These are phyloP conservation scores for Autographa pulchrina DNA, from an alignment of 2,888 invertebrate species.

Conservation along the genomic window DNA sequence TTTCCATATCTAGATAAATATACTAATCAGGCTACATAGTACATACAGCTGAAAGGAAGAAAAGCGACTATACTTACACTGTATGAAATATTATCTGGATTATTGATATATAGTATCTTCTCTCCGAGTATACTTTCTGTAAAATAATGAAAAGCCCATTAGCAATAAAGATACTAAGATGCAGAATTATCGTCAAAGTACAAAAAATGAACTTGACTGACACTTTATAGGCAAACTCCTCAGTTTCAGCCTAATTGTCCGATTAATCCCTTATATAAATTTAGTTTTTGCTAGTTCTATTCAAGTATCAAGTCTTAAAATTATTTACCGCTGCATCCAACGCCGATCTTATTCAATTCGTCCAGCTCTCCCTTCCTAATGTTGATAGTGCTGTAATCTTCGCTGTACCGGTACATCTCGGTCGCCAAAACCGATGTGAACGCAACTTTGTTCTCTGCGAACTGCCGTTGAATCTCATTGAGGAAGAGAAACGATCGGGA, in stretches of 20 bases:
- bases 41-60: too few relatives aligned
- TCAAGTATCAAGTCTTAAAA: conserved; percentile 10
- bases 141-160: conserved; percentile 48
- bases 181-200: too few relatives aligned
- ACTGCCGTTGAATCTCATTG: conserved; percentile 96
- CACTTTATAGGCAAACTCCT: too few relatives aligned
- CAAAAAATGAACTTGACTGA: too few relatives aligned
- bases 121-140: conserved; percentile 82
- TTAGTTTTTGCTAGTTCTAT: too few relatives aligned
- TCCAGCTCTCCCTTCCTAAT: conserved; percentile 96
- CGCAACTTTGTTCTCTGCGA: conserved; percentile 90
- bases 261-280: too few relatives aligned
- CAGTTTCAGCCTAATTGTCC: too few relatives aligned
- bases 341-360: conserved; percentile 97
- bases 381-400: conserved; percentile 94
- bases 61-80: conserved; percentile 80
- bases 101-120: conserved; percentile 77
- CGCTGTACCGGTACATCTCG: conserved; percentile 97
- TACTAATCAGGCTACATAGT: too few relatives aligned
- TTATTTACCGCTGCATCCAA: conserved; percentile 95
- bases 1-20: too few relatives aligned
- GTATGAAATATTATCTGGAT: conserved; percentile 75
- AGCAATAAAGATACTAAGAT: neutral
- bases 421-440: conserved; percentile 94
- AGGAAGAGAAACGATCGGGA: conserved; percentile 96